These are phyloP conservation scores for Silurus lanzhouensis DNA, from an alignment of 2,797 vertebrate genomes.

Conservation along the genomic window DNA sequence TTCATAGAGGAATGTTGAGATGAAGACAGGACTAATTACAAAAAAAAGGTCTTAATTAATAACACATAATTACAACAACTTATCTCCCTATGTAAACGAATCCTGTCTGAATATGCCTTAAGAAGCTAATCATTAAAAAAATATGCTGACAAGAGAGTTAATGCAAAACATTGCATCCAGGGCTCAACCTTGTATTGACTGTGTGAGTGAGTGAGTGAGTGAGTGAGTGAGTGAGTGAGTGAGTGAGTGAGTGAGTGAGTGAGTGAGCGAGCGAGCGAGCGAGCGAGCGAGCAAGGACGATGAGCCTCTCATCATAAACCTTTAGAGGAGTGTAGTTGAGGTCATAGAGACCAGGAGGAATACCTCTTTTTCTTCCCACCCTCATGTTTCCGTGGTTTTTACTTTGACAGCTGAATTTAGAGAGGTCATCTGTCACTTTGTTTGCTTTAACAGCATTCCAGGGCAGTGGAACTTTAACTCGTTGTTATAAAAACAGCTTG, in stretches of 20 bases:
- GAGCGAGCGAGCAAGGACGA: not conserved
- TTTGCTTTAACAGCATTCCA: constrained; percentile 46
- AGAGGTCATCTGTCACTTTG: constrained; percentile 33
- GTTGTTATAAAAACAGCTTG: constrained; percentile 32
- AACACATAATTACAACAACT: not conserved
- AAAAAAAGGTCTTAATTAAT: not conserved
- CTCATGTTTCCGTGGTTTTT: constrained; percentile 10
- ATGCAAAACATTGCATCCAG: not conserved
- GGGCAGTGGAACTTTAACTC: not conserved
- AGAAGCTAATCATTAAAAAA: not conserved
- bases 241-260: not conserved
- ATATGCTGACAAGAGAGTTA: not conserved
- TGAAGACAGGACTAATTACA: not conserved
- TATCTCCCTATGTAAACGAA: not conserved
- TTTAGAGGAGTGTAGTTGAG: not conserved
- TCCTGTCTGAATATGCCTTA: not conserved
- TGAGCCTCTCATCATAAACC: not conserved
- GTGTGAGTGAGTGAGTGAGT: too few relatives aligned
- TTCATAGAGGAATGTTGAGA: not conserved
- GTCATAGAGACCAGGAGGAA: not conserved
- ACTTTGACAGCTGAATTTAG: constrained; percentile 29
- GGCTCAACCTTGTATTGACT: not conserved
- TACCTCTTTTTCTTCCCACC: constrained; percentile 1
- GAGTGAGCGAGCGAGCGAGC: too few relatives aligned
- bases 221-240: not conserved